phyloP scores from a whole-genome alignment of 2,113 vertebrate species.

The Lampris megalopsis region DNA sequence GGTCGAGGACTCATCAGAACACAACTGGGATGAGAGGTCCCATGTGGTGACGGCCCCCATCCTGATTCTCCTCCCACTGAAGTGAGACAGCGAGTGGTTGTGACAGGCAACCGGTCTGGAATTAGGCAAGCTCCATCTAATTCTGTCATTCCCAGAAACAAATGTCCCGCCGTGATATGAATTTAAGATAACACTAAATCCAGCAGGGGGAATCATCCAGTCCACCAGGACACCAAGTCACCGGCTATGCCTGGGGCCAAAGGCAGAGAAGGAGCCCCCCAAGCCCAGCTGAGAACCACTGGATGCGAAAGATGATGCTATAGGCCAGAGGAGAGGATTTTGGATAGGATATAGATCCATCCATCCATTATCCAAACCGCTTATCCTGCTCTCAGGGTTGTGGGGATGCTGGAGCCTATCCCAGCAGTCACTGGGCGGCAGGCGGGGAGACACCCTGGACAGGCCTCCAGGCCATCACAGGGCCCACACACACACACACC shows the following conservation, averaged over 20 bases:
- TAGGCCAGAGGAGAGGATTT: not conserved
- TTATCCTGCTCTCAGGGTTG: too few species aligned
- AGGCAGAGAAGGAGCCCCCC: not conserved
- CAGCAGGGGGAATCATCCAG: constrained; percentile 15
- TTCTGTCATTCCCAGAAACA: constrained; percentile 44
- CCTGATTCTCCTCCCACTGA: constrained; percentile 19
- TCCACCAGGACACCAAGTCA: constrained; percentile 2
- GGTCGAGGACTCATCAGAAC: not conserved
- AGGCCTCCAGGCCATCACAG: too few species aligned
- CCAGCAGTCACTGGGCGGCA: too few species aligned
- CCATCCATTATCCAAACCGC: too few species aligned
- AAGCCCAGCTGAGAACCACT: not conserved
- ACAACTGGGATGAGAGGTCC: not conserved
- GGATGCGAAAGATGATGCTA: not conserved
- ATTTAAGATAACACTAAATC: constrained; percentile 53
- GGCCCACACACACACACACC: too few species aligned
- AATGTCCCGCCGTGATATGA: constrained; percentile 56
- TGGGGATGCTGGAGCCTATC: too few species aligned
- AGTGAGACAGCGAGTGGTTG: constrained; percentile 36
- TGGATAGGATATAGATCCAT: not conserved
- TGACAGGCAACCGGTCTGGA: constrained; percentile 58
- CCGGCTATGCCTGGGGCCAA: constrained; percentile 40
- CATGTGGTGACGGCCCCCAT: constrained; percentile 6
- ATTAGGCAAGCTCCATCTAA: constrained; percentile 42
- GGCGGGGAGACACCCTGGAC: too few species aligned